Evolutionary conservation across 2,797 vertebrate genomes (phyloP).

Genomic region (Chloroceryle inda): DNA sequence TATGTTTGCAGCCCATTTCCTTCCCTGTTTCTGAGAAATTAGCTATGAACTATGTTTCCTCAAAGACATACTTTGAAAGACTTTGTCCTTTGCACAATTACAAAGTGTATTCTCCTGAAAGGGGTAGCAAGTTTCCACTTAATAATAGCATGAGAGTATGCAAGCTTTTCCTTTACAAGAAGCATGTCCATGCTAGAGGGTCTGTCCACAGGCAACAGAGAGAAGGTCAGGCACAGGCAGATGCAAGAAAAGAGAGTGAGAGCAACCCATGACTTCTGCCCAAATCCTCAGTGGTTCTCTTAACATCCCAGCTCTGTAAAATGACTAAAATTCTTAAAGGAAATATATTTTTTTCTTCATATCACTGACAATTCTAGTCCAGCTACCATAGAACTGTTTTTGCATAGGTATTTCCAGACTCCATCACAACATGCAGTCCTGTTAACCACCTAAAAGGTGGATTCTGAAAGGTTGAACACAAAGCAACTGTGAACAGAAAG

Average conservation of each 20-base stretch:
- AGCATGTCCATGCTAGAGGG: accelerated
- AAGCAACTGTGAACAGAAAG: background rate
- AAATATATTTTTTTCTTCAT: background rate
- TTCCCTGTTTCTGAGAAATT: background rate
- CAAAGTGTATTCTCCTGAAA: background rate
- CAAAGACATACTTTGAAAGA: background rate
- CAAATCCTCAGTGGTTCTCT: background rate
- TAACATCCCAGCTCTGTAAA: background rate
- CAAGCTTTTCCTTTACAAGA: background rate
- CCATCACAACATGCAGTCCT: background rate
- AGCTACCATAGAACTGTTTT: background rate
- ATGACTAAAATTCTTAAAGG: background rate
- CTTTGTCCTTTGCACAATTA: constrained; percentile 2
- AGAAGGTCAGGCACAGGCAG: background rate
- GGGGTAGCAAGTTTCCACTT: background rate
- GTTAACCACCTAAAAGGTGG: background rate
- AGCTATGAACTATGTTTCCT: background rate
- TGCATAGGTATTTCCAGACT: background rate
- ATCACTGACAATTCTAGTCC: background rate
- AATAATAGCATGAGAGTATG: background rate
- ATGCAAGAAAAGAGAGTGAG: background rate
- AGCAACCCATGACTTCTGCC: background rate
- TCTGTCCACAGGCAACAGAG: background rate
- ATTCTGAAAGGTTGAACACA: background rate
- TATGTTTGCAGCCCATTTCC: background rate